phyloP scores from a whole-genome alignment of 2,113 vertebrate genomes.

The Lamprologus callipterus region DNA sequence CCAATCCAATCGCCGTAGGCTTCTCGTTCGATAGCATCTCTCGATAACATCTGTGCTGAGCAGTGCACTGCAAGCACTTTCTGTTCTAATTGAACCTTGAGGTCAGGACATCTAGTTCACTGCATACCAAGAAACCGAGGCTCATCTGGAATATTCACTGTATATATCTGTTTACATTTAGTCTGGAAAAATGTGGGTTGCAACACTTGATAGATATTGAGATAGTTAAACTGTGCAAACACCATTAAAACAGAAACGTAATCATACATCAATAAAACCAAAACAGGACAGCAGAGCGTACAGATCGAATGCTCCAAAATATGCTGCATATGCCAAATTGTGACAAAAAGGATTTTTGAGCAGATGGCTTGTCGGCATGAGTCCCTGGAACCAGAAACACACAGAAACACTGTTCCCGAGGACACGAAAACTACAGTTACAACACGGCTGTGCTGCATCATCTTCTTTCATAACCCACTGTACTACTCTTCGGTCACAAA shows the following conservation, averaged over 20 bases:
- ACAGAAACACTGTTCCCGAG: background rate
- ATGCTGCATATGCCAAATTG: background rate
- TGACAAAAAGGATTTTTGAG: background rate
- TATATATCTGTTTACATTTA: background rate
- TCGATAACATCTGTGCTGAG: conserved; percentile 18
- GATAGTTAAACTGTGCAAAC: background rate
- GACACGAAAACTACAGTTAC: conserved; percentile 15
- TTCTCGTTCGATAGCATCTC: background rate
- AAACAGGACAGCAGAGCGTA: background rate
- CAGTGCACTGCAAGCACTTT: conserved; percentile 1
- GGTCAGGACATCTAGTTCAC: conserved; percentile 14
- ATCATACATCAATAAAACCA: background rate
- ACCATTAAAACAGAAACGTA: background rate
- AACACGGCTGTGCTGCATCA: conserved; percentile 7
- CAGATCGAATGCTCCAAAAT: background rate
- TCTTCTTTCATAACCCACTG: background rate
- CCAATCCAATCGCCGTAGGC: background rate
- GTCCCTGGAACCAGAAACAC: conserved; percentile 7
- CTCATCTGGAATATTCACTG: background rate
- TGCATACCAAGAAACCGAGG: background rate
- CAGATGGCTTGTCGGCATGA: conserved; percentile 37
- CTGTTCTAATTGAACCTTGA: conserved; percentile 22
- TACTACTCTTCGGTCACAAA: background rate
- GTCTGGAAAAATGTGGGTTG: background rate
- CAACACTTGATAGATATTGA: background rate